A percentile compares a stretch with the other conserved stretches of the same genome.
Conservation (phyloP, 2,888 invertebrate species). For the Mimumesa dahlbomi region DNA sequence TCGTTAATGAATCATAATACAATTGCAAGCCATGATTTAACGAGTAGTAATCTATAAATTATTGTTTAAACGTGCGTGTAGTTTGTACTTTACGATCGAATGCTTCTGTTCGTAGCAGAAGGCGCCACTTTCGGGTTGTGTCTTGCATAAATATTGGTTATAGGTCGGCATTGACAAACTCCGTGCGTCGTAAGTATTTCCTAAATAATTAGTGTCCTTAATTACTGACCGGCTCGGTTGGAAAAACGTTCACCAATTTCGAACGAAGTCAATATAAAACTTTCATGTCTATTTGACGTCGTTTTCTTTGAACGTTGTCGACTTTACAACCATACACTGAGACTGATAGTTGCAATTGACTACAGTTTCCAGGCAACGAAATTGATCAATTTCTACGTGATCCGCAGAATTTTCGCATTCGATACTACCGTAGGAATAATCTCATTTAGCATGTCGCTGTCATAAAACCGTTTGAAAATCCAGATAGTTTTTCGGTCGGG, state of each 20-base stretch:
- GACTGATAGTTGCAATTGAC: conserved; percentile 66
- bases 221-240: neutral
- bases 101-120: conserved; percentile 10
- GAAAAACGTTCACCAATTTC: neutral
- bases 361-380: conserved; percentile 76
- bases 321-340: conserved; percentile 2
- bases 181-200: conserved; percentile 24
- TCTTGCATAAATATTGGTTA: conserved; percentile 7
- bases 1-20: neutral
- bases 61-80: neutral
- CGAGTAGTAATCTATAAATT: neutral
- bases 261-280: neutral
- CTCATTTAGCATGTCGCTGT: no score
- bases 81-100: conserved; percentile 18
- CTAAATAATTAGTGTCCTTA: neutral
- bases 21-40: neutral
- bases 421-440: no score
- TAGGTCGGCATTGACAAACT: conserved; percentile 9
- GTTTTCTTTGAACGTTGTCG: neutral
- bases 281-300: neutral
- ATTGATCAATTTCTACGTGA: conserved; percentile 65
- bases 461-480: no score
- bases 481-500: no score
- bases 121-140: conserved; percentile 36
- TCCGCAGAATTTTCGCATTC: conserved; percentile 6